Evolutionary conservation across 2,888 invertebrate species (phyloP).

Genomic region (Trachelus troglodyta): DNA sequence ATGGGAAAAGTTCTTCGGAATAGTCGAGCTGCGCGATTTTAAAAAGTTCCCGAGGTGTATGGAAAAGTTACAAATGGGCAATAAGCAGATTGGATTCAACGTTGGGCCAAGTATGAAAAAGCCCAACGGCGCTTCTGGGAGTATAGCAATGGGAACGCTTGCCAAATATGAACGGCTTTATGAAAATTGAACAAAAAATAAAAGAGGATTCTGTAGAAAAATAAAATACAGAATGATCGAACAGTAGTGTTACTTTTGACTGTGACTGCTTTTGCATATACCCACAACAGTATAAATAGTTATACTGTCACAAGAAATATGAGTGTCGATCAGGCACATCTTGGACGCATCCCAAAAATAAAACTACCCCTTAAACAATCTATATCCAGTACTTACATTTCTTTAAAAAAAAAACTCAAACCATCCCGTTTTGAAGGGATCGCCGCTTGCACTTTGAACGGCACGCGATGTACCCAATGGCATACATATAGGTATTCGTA

Average conservation of each 20-base stretch:
- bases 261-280: background rate
- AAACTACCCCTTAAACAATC: background rate
- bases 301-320: background rate
- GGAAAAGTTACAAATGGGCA: conserved; percentile 49
- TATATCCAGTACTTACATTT: background rate
- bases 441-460: background rate
- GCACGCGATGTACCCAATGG: background rate
- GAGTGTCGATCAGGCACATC: background rate
- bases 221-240: background rate
- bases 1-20: background rate
- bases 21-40: background rate
- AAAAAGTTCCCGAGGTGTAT: conserved; percentile 8
- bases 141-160: conserved; percentile 28
- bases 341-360: background rate
- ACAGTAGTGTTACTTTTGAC: background rate
- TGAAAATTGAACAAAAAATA: background rate
- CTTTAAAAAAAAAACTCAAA: background rate
- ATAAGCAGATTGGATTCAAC: conserved; percentile 55
- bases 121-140: background rate
- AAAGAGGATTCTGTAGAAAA: background rate
- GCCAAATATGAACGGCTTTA: conserved; percentile 45
- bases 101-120: background rate
- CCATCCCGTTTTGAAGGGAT: background rate
- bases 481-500: background rate
- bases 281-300: background rate